These are phyloP conservation scores for Carposina sasakii DNA, from an alignment of 1,140 invertebrate genomes.

Conservation along the genomic window DNA sequence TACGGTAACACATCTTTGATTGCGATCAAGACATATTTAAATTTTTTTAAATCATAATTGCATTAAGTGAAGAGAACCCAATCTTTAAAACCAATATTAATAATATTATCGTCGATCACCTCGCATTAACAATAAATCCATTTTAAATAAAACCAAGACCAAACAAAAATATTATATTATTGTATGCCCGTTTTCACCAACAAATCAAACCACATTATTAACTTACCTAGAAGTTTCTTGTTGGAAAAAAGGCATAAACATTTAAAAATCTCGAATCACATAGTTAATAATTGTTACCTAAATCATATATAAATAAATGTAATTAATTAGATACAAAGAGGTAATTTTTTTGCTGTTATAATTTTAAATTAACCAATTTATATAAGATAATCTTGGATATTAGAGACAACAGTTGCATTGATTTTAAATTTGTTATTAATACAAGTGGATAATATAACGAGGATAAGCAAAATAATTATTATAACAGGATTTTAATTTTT, in stretches of 20 bases:
- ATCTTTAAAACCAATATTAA: neutral
- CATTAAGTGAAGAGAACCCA: neutral
- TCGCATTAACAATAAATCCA: neutral
- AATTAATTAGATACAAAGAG: no score
- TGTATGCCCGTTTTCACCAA: neutral
- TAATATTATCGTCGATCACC: neutral
- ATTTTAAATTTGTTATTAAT: no score
- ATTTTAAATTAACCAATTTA: no score
- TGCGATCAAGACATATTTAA: neutral
- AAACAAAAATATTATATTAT: neutral
- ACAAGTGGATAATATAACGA: neutral
- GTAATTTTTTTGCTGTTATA: no score
- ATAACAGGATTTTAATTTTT: neutral
- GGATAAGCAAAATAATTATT: neutral
- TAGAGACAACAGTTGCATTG: no score
- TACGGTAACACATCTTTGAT: slow-evolving; percentile 44
- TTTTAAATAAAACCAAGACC: neutral
- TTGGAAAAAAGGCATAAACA: no score
- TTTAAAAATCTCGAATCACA: no score
- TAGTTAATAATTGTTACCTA: no score
- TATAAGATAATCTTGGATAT: no score
- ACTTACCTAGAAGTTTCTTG: no score
- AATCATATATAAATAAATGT: no score
- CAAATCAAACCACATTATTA: neutral
- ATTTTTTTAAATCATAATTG: neutral